Evolutionary conservation across 2,888 invertebrate species (phyloP), one percentile per base, ranked within the genome.

Genomic region (Rotaria socialis): DNA sequence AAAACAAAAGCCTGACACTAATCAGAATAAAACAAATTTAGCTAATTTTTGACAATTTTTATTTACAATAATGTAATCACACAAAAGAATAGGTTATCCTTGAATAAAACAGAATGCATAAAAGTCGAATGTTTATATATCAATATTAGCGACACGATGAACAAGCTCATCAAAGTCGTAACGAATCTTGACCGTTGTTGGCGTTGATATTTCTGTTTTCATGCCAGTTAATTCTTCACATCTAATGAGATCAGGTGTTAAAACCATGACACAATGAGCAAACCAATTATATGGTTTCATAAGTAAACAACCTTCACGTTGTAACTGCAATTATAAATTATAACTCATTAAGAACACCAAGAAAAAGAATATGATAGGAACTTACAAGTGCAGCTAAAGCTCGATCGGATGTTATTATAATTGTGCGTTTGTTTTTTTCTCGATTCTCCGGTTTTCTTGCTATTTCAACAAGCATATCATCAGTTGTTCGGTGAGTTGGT

Each of bases 201-300:
- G 24, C n/a, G 80, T 35, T 80, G 41, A n/a, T 47, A 24, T 35
- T 11, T 3, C 47, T 80, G 43, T 80, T 4, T 11, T n/a, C 11
- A 16, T 47, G n/a, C n/a, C 47, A 47, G 80, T 80, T 47, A n/a
- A 47, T 43, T 47, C 47, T 80, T 80, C 24, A n/a, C 47, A 11
- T 24, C 47, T 80, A 24, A 80, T 80, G 24, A 80, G n/a, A 80
- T 80, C 80, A 80, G 80, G 80, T 80, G 80, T 80, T 14, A 80
- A 80, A n/a, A n/a, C 11, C 80, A 80, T 80, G 35, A 80, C 24
- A 80, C 80, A 80, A 80, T 80, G 80, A 3, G 80, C 80, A 47
- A 80, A 80, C 80, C 80, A 80, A 24, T 80, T 24, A 47, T 80
- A 47, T 80, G 75, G 10, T 24, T 75, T 75, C 14, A 75, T 27